Evolutionary conservation across 2,888 invertebrate genomes (phyloP).

Genomic region (Hyposoter didymator): DNA sequence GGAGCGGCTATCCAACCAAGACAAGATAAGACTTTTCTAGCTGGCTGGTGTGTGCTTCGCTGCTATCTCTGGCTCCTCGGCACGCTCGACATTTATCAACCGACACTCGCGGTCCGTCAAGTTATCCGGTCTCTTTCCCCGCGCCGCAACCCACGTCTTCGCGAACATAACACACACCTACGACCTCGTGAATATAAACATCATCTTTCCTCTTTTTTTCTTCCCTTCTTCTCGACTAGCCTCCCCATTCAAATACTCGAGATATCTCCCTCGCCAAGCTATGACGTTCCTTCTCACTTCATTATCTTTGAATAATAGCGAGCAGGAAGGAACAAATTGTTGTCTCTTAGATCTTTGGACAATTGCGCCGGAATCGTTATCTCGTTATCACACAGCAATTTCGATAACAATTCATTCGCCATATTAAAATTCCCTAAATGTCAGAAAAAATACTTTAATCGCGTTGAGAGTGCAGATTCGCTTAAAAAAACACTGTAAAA

Average conservation of each 20-base stretch:
- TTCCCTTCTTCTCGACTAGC: neutral
- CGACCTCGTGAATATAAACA: constrained; percentile 12
- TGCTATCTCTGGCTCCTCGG: constrained; percentile 55
- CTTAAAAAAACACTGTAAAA: too few species aligned
- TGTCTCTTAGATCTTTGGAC: neutral
- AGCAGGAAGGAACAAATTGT: neutral
- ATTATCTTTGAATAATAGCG: constrained; percentile 10
- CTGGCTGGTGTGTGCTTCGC: constrained; percentile 35
- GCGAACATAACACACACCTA: constrained; percentile 3
- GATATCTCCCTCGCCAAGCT: neutral
- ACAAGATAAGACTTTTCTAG: constrained; percentile 66
- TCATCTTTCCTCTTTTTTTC: constrained; percentile 16
- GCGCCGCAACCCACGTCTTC: constrained; percentile 7
- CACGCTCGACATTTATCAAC: constrained; percentile 68
- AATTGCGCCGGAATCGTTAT: neutral
- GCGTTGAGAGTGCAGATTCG: too few species aligned
- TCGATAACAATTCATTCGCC: too few species aligned
- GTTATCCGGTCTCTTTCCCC: constrained; percentile 39
- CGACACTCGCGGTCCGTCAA: constrained; percentile 51
- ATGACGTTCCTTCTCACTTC: constrained; percentile 11
- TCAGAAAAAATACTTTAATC: too few species aligned
- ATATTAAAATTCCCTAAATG: too few species aligned
- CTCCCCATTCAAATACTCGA: neutral
- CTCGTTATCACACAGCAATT: neutral
- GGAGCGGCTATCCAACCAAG: constrained; percentile 59